A percentile compares a stretch with the other conserved stretches of the same genome.
Evolutionary conservation across 2,113 vertebrate species (phyloP).

Genomic region (Triplophysa tibetana): DNA sequence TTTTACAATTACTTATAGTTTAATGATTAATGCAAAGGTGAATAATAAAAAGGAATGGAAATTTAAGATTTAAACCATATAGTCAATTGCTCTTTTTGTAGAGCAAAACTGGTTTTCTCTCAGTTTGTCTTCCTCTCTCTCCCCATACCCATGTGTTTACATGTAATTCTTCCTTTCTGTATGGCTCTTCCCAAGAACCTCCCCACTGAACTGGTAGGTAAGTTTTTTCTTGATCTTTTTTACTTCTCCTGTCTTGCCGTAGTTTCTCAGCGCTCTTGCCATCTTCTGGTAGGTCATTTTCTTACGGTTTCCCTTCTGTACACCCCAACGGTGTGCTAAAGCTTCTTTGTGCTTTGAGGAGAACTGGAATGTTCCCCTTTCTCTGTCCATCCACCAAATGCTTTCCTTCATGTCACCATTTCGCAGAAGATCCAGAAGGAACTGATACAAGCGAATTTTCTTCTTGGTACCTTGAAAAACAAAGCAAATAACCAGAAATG

Average conservation of each 20-base stretch:
- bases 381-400: conserved; percentile 99
- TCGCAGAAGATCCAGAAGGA: conserved; percentile 93
- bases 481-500: conserved; percentile 47
- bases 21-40: conserved; percentile 52
- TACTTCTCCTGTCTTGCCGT: conserved; percentile 97
- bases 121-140: not conserved
- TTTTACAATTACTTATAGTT: conserved; percentile 25
- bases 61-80: not conserved
- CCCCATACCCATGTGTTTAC: conserved; percentile 53
- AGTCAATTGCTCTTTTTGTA: conserved; percentile 4
- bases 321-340: conserved; percentile 93
- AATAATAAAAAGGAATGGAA: conserved; percentile 33
- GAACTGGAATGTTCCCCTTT: conserved; percentile 98
- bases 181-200: conserved; percentile 87
- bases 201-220: conserved; percentile 98
- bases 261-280: conserved; percentile 96
- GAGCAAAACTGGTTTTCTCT: not conserved
- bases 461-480: conserved; percentile 89
- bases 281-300: conserved; percentile 99
- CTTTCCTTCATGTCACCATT: conserved; percentile 98
- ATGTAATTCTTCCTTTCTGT: conserved; percentile 85
- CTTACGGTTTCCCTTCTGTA: conserved; percentile 98
- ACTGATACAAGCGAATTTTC: conserved; percentile 98
- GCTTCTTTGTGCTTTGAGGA: conserved; percentile 99
- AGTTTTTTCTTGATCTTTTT: conserved; percentile 99